phyloP scores from a whole-genome alignment of 2,888 invertebrate genomes.

The Sinotaia quadrata region DNA sequence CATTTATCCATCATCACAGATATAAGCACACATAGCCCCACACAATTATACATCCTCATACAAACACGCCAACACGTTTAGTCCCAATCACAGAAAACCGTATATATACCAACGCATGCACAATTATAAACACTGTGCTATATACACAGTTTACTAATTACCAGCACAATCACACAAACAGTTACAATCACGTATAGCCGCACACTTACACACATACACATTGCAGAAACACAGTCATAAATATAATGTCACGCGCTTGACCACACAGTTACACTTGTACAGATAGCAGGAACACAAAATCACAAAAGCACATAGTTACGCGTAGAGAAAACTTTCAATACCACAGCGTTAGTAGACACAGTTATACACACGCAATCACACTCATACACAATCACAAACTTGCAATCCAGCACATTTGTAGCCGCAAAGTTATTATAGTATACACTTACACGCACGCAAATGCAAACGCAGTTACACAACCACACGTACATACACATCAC shows the following conservation, averaged over 20 bases:
- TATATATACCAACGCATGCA: constrained; percentile 2
- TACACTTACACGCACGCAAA: too few relatives aligned
- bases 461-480: too few relatives aligned
- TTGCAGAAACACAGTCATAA: background rate
- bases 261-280: background rate
- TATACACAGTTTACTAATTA: background rate
- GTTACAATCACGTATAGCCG: background rate
- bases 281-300: background rate
- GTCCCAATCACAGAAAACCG: background rate
- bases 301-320: background rate
- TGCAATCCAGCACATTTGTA: too few relatives aligned
- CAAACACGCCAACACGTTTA: background rate
- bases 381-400: too few relatives aligned
- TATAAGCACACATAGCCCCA: constrained; percentile 11
- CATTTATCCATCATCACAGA: background rate
- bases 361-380: too few relatives aligned
- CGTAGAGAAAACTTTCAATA: too few relatives aligned
- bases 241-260: background rate
- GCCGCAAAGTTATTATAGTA: too few relatives aligned
- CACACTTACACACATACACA: constrained; percentile 7
- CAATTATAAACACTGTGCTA: background rate
- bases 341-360: too few relatives aligned
- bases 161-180: background rate
- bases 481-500: too few relatives aligned
- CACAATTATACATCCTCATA: background rate